These are phyloP conservation scores for Drosophila kokeensis DNA, from an alignment of 2,888 invertebrate species.

Conservation along the genomic window DNA sequence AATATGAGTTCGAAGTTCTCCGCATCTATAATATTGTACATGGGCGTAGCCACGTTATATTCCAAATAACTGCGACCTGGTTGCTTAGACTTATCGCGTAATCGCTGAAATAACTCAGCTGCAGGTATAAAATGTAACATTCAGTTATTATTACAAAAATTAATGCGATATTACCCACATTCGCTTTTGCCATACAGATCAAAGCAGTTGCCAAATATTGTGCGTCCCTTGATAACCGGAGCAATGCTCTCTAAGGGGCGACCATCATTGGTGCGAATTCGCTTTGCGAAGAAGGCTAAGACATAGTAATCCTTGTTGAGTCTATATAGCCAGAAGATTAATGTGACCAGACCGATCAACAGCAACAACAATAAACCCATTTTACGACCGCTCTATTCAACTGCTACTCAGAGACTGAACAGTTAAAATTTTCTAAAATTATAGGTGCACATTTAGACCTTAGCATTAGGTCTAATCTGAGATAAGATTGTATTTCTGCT, in stretches of 20 bases:
- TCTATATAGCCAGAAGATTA: too few relatives aligned
- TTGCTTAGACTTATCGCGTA: slow-evolving; percentile 34
- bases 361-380: slow-evolving; percentile 27
- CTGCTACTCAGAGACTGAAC: slow-evolving; percentile 8
- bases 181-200: slow-evolving; percentile 39
- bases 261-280: too few relatives aligned
- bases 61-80: slow-evolving; percentile 62
- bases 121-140: neutral
- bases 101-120: slow-evolving; percentile 65
- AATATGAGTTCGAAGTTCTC: slow-evolving; percentile 72
- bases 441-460: neutral
- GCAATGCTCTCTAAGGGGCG: too few relatives aligned
- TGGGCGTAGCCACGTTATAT: slow-evolving; percentile 52
- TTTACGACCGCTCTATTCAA: neutral
- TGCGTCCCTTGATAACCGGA: too few relatives aligned
- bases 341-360: too few relatives aligned
- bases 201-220: too few relatives aligned
- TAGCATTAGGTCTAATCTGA: neutral
- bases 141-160: neutral
- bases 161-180: slow-evolving; percentile 23
- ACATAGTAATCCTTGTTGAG: too few relatives aligned
- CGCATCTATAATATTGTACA: slow-evolving; percentile 75
- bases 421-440: neutral
- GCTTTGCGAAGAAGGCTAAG: too few relatives aligned
- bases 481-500: neutral